Conservation (phyloP, 2,113 vertebrate species). For the Sinocyclocheilus grahami region DNA sequence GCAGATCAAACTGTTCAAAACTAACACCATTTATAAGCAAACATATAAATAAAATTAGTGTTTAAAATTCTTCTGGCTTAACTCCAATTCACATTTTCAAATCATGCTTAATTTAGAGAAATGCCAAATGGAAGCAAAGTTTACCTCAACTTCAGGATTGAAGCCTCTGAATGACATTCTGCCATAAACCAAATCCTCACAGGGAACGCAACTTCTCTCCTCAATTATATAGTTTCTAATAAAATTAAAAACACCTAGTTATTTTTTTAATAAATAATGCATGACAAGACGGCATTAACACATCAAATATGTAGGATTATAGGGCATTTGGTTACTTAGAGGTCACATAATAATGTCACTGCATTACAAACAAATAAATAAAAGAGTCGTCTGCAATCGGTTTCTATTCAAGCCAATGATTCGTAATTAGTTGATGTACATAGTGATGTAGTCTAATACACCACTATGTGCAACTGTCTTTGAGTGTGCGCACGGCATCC, state of each 20-base stretch:
- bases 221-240: constrained; percentile 87
- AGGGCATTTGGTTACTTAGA: not conserved
- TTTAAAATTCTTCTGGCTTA: no score
- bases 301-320: not conserved
- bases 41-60: no score
- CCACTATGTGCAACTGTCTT: no score
- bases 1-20: not conserved
- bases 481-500: no score
- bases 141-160: constrained; percentile 94
- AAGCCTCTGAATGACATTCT: constrained; percentile 95
- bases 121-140: not conserved
- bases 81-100: not conserved
- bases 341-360: not conserved
- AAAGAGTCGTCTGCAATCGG: not conserved
- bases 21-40: not conserved
- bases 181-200: constrained; percentile 89
- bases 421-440: no score
- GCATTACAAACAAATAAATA: not conserved
- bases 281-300: not conserved
- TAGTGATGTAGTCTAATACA: no score
- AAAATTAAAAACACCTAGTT: not conserved
- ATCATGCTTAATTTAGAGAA: not conserved
- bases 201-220: constrained; percentile 87
- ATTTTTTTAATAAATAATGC: not conserved
- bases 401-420: not conserved